Conservation (phyloP, 35 echinoderm and acorn worm genomes). For the Stichopus chloronotus region DNA sequence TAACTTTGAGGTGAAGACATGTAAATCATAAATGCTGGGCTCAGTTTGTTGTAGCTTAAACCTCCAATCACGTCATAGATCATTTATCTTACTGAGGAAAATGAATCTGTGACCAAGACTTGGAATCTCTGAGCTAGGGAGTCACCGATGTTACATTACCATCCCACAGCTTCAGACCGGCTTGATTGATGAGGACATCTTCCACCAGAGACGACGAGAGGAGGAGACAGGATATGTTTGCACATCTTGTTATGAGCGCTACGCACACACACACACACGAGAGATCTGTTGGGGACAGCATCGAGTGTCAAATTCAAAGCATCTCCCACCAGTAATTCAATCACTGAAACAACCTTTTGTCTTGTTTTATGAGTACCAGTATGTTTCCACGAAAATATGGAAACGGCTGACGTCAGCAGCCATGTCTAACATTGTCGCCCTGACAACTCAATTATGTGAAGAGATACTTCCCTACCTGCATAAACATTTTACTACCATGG, state of each 20-base stretch:
- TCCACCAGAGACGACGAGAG: neutral
- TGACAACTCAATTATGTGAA: neutral
- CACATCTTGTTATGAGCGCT: neutral
- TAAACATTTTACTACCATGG: too few relatives aligned
- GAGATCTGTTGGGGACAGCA: neutral
- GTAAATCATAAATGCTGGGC: too few relatives aligned
- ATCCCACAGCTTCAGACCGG: neutral
- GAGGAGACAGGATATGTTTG: neutral
- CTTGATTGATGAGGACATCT: neutral
- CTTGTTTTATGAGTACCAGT: neutral
- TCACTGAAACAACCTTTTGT: neutral
- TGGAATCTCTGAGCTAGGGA: neutral
- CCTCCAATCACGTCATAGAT: constrained; percentile 39
- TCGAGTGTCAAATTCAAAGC: neutral
- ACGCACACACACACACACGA: neutral
- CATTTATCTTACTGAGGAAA: constrained; percentile 39
- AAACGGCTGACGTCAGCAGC: neutral
- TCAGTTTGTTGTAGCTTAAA: neutral
- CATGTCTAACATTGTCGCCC: neutral
- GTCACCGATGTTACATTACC: neutral
- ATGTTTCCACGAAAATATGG: neutral
- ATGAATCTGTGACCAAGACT: neutral
- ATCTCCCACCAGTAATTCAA: neutral
- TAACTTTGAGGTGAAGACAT: too few relatives aligned
- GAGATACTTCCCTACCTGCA: too few relatives aligned